Conservation (phyloP, 2,113 vertebrate species). For the Trogon melanurus region DNA sequence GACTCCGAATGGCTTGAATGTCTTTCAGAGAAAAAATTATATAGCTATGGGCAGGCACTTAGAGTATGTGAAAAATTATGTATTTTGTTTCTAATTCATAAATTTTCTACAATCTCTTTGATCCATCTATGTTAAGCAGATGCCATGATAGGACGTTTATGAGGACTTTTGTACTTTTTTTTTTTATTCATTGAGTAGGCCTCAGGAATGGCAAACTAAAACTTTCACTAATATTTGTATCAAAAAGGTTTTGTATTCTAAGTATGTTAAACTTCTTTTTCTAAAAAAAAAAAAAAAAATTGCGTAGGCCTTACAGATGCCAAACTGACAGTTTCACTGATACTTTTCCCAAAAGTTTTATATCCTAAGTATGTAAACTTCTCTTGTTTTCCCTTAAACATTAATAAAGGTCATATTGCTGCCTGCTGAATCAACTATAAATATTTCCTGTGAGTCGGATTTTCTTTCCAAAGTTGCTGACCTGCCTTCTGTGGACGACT, state of each 20-base stretch:
- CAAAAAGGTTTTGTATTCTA: background rate
- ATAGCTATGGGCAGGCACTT: background rate
- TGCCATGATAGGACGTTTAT: background rate
- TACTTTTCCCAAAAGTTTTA: background rate
- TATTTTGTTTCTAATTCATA: background rate
- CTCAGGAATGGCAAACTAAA: background rate
- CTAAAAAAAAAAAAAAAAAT: background rate
- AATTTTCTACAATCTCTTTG: background rate
- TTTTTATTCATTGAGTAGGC: background rate
- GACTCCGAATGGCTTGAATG: background rate
- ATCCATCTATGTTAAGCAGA: background rate
- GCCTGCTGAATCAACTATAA: constrained; percentile 45
- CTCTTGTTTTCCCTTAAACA: background rate
- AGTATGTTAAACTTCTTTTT: background rate
- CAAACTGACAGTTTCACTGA: background rate
- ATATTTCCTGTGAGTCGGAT: constrained; percentile 55
- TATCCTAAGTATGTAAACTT: background rate
- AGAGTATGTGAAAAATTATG: background rate
- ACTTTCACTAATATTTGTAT: background rate
- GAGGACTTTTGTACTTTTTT: background rate
- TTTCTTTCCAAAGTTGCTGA: constrained; percentile 64
- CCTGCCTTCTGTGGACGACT: constrained; percentile 42
- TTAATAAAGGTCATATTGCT: constrained; percentile 40
- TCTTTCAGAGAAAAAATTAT: background rate
- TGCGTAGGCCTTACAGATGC: background rate